Conservation (phyloP, 2,797 vertebrate genomes). For the Myotis findleyi region DNA sequence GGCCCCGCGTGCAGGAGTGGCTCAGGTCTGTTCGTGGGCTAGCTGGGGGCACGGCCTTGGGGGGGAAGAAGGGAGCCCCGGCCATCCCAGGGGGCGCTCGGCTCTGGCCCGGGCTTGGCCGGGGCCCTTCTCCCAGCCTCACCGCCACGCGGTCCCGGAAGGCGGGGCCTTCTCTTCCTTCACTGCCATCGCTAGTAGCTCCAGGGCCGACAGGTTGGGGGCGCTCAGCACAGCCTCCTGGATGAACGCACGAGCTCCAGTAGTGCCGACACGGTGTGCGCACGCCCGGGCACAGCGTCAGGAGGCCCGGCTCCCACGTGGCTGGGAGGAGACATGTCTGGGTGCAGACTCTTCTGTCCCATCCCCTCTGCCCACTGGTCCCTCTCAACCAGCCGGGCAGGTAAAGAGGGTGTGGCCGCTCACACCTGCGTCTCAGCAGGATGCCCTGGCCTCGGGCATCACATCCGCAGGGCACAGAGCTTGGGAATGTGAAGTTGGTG, state of each 20-base stretch:
- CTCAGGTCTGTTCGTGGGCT: too few relatives aligned
- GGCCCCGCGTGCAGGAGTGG: too few relatives aligned
- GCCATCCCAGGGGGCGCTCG: too few relatives aligned
- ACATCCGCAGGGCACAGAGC: background rate
- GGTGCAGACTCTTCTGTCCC: background rate
- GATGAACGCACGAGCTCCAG: background rate
- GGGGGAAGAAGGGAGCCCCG: too few relatives aligned
- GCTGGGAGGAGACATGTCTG: background rate
- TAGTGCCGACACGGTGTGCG: too few relatives aligned
- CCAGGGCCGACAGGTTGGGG: too few relatives aligned
- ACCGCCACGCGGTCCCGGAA: rapidly evolving
- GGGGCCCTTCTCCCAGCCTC: too few relatives aligned
- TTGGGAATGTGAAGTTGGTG: background rate
- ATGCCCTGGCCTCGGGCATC: background rate
- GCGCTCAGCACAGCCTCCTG: background rate
- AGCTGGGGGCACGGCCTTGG: too few relatives aligned
- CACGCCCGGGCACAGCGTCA: too few relatives aligned
- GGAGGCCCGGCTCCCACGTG: background rate
- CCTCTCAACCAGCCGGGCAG: background rate
- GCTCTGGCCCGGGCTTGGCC: too few relatives aligned
- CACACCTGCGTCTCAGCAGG: background rate
- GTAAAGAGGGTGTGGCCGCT: background rate
- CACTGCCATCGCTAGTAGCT: rapidly evolving
- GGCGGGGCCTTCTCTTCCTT: background rate
- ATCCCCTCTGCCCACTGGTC: background rate